Conservation (phyloP, 2,113 vertebrate genomes). For the Etheostoma spectabile region DNA sequence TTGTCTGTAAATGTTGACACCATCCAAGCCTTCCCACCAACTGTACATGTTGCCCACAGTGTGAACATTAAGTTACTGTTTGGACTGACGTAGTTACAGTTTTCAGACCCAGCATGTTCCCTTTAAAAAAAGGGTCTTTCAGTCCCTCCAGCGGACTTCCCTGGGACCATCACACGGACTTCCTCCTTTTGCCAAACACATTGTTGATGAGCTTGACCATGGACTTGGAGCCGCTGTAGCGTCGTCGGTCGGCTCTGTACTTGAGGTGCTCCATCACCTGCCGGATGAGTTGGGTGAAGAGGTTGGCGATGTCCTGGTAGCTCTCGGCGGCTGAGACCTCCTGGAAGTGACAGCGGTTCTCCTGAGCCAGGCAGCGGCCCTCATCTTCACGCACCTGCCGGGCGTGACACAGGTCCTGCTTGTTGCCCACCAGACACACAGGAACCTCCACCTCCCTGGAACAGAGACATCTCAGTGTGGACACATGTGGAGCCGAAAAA, state of each 20-base stretch:
- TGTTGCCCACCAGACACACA: constrained; percentile 85
- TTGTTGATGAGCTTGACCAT: constrained; percentile 87
- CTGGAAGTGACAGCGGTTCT: constrained; percentile 82
- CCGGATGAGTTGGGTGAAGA: constrained; percentile 84
- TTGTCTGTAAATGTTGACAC: not conserved
- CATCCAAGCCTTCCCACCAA: not conserved
- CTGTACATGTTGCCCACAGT: not conserved
- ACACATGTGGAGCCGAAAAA: not conserved
- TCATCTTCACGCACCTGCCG: constrained; percentile 84
- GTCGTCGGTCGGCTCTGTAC: constrained; percentile 76
- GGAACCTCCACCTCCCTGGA: constrained; percentile 78
- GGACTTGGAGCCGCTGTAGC: constrained; percentile 86
- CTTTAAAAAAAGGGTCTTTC: constrained; percentile 5
- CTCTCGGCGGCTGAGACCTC: constrained; percentile 85
- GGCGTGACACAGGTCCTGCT: constrained; percentile 84
- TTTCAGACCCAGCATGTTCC: constrained; percentile 8
- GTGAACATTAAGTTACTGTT: constrained; percentile 9
- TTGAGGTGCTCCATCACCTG: constrained; percentile 82
- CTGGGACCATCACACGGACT: constrained; percentile 78
- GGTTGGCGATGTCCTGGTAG: constrained; percentile 82
- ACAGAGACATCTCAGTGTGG: not conserved
- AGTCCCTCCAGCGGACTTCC: not conserved
- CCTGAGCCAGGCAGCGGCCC: constrained; percentile 77
- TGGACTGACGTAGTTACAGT: not conserved
- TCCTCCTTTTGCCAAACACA: constrained; percentile 85